Base-by-base conservation (phyloP, 2,888 invertebrate genomes). In the Chironomus tentans region DNA sequence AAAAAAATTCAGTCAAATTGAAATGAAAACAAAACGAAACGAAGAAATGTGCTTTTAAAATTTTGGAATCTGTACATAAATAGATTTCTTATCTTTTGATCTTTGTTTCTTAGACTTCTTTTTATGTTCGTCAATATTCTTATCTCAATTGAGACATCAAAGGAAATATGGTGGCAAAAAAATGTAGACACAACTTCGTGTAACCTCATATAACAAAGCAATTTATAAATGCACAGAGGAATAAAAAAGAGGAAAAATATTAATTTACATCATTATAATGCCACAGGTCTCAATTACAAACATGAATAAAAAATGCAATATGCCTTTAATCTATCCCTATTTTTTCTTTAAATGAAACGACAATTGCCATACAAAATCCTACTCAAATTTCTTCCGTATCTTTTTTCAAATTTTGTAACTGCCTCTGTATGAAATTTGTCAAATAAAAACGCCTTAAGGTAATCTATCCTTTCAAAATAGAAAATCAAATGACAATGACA, bases 191-290 rank as follows among this genome's bases (percentile, higher is more conserved):
- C 38, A 38, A 38, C 10, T 10, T 38, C 10, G 38, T 38, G 38
- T 38, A 10, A 38, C 38, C 38, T 38, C 38, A 38, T 38, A 7
- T 10, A 38, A 7, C 38, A 38, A 65, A 65, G 4, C 21, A 21
- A 15, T 6, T 62, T 62, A 3, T 21, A 3, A 62, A 18, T 12
- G 12, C 65, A 56, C 56, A 65, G 12, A 65, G 21, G 21, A 65
- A 65, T 24, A 24, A 24, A 21, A 62, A 21, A 50, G 13, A 1
- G 18, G 12, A 62, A 65, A 65, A 24, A 65, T 65, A 65, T 65
- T 65, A 65, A 65, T 24, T 65, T 65, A 65, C 65, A 65, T 65
- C 65, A 65, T 65, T 65, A 65, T 56, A 56, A 65, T 65, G 65
- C 24, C 65, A 65, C 21, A 65, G 22, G 65, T 65, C 12, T 65